phyloP scores from a whole-genome alignment of 2,888 invertebrate genomes.

The Hyposoter didymator region DNA sequence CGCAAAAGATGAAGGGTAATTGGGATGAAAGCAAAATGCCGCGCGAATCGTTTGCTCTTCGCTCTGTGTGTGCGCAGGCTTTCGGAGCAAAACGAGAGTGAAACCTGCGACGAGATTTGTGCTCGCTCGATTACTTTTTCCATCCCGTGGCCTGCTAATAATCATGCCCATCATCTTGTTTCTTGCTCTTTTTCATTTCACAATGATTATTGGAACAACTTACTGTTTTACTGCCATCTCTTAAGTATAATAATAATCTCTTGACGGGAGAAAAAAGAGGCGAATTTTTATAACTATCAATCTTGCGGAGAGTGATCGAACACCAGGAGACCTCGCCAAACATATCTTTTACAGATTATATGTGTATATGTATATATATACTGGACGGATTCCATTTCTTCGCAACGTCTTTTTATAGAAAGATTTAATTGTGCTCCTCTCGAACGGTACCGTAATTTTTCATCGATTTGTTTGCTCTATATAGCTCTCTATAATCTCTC shows the following conservation, averaged over 20 bases:
- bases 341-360: constrained; percentile 25
- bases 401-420: background rate
- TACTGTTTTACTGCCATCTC: constrained; percentile 63
- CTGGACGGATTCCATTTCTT: background rate
- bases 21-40: constrained; percentile 59
- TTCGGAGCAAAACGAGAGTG: constrained; percentile 56
- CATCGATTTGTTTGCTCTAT: constrained; percentile 2
- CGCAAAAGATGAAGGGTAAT: constrained; percentile 43
- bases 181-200: background rate
- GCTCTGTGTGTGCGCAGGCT: constrained; percentile 1
- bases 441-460: constrained; percentile 37
- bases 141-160: constrained; percentile 32
- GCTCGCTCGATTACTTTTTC: constrained; percentile 32
- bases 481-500: constrained; percentile 6
- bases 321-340: constrained; percentile 38
- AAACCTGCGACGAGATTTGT: constrained; percentile 37
- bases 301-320: constrained; percentile 38
- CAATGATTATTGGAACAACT: constrained; percentile 27
- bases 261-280: constrained; percentile 24
- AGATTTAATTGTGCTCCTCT: constrained; percentile 53
- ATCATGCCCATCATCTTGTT: constrained; percentile 9
- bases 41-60: constrained; percentile 19
- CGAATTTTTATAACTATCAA: constrained; percentile 67
- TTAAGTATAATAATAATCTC: constrained; percentile 64
- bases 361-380: background rate